These are phyloP conservation scores for Drosophila sucinea DNA, from an alignment of 1,140 invertebrate genomes.

Conservation along the genomic window DNA sequence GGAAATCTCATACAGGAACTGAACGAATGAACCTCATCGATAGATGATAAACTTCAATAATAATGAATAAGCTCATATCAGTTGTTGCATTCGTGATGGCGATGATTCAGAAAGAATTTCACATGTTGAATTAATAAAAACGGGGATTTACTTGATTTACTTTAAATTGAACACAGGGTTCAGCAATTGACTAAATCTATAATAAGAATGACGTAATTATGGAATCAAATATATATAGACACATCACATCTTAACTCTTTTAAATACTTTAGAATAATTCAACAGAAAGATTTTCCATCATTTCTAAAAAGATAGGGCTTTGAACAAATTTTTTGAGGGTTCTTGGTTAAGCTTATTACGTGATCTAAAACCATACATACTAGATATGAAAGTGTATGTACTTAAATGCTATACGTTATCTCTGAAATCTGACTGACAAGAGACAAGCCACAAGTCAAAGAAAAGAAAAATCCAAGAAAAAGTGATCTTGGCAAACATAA, in stretches of 20 bases:
- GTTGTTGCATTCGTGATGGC: conserved; percentile 37
- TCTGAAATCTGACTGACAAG: conserved; percentile 4
- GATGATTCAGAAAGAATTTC: not conserved
- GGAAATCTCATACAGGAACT: conserved; percentile 15
- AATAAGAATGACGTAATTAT: too few relatives aligned
- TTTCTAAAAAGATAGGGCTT: not conserved
- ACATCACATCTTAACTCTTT: too few relatives aligned
- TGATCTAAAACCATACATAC: not conserved
- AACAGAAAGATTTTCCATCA: too few relatives aligned
- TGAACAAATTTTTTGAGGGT: not conserved
- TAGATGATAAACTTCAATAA: conserved; percentile 6
- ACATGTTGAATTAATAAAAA: too few relatives aligned
- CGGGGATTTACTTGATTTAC: too few relatives aligned
- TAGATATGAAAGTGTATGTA: not conserved
- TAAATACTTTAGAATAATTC: too few relatives aligned
- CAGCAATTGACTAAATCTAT: too few relatives aligned
- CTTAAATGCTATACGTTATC: not conserved
- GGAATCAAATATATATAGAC: too few relatives aligned
- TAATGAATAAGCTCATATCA: not conserved
- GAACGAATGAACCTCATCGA: conserved; percentile 3
- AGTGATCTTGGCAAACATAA: conserved; percentile 17
- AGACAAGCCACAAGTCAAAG: not conserved
- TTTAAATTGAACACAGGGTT: too few relatives aligned
- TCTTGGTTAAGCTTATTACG: not conserved
- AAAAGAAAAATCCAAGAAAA: conserved; percentile 12